Evolutionary conservation across 2,113 vertebrate genomes (phyloP).

Genomic region (Felis chaus): DNA sequence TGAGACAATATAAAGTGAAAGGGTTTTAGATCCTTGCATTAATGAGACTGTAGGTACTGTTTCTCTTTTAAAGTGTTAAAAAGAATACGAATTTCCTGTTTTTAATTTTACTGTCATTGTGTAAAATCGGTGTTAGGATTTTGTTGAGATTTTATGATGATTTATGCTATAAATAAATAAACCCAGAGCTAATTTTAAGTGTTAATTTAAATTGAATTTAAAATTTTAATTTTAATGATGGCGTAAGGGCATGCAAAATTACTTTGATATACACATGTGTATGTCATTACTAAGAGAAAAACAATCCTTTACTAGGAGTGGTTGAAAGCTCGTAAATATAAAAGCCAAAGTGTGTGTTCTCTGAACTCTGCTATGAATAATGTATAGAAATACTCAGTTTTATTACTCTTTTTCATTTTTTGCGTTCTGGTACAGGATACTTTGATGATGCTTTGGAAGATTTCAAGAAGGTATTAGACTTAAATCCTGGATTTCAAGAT

Average conservation of each 20-base stretch:
- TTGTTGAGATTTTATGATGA: not conserved
- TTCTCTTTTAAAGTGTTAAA: constrained; percentile 35
- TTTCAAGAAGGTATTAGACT: constrained; percentile 91
- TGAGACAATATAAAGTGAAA: not conserved
- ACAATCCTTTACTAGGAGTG: not conserved
- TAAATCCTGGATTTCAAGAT: constrained; percentile 94
- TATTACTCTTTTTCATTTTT: not conserved
- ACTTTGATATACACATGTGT: not conserved
- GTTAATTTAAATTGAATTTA: not conserved
- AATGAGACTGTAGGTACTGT: not conserved
- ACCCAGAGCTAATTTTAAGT: not conserved
- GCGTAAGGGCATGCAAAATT: not conserved
- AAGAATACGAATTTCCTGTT: not conserved
- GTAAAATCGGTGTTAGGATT: not conserved
- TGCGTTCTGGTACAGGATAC: constrained; percentile 85
- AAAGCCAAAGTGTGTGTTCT: not conserved
- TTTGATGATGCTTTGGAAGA: constrained; percentile 93
- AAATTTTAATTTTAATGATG: not conserved
- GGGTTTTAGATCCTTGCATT: not conserved
- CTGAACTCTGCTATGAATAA: not conserved
- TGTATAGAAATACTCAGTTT: not conserved
- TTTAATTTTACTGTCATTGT: not conserved
- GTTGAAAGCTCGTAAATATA: not conserved
- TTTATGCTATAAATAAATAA: constrained; percentile 17
- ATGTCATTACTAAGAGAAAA: constrained; percentile 6